Base-by-base conservation (phyloP, 2,888 invertebrate species). In the Minunthozetes semirufus region DNA sequence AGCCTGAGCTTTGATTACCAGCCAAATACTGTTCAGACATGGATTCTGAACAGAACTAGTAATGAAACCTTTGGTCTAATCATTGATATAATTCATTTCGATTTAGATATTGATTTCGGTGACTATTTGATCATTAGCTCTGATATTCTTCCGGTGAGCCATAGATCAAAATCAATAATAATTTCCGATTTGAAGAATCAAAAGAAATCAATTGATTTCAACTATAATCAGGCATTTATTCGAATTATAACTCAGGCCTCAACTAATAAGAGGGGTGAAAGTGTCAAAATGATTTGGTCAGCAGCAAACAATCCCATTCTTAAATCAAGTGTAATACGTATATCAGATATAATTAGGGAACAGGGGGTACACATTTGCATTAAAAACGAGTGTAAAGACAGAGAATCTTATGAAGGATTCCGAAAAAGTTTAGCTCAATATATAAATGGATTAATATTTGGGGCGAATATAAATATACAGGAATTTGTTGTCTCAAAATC, bases 291-390 rank as follows among this genome's bases (percentile, higher is more conserved):
- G 8, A 22, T 13, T 22, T 68, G 68, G 68, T 33, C 89, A 90
- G 82, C 97, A 98, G 83, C 97, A 99, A 83, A 97, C 97, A 82
- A 90, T n/a, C n/a, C n/a, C n/a, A n/a, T n/a, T n/a, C n/a, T n/a
- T 86, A 13, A 85, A 94, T 76, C 94, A 93, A n/a, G 80, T 80
- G 76, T 78, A 80, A 13, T 80, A 83, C 53, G 42, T 22, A 38
- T 33, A 22, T 22, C 19, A 1, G 15, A 38, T 5, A 19, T 1
- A 13, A 3, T 68, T 2, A 68, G 68, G 22, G 22, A 22, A 42
- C 11, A 68, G 22, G 17, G 33, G 1, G 8, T 68, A 13, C 22
- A 42, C 38, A 68, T 68, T 13, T 68, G 68, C n/a, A 68, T 68
- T 38, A 2, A 42, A 1, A 2, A 19, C 3, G 13, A 42, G 17